A percentile compares a stretch with the other conserved stretches of the same genome.
phyloP scores from a whole-genome alignment of 1,140 invertebrate species.

The Halesus radiatus region DNA sequence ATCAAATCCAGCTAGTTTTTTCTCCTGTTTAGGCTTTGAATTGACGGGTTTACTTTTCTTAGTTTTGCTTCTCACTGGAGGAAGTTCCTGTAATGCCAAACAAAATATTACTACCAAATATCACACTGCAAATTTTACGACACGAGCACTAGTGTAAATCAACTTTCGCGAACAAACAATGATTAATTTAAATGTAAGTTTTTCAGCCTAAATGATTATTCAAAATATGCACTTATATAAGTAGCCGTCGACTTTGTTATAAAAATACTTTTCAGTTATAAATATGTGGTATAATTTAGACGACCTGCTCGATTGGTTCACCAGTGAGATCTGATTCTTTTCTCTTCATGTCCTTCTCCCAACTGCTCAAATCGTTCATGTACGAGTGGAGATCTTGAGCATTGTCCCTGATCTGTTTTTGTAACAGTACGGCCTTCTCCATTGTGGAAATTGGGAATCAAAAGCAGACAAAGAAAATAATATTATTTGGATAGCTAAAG shows the following conservation, averaged over 20 bases:
- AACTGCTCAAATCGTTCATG: slow-evolving; percentile 83
- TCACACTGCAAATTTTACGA: not conserved
- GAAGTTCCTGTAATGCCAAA: slow-evolving; percentile 64
- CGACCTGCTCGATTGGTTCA: slow-evolving; percentile 37
- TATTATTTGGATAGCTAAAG: slow-evolving; percentile 31
- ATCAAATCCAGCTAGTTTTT: slow-evolving; percentile 72
- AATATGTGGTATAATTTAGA: slow-evolving; percentile 12
- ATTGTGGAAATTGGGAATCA: slow-evolving; percentile 50
- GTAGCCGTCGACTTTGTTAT: not conserved
- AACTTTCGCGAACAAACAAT: not conserved
- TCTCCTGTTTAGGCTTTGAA: slow-evolving; percentile 62
- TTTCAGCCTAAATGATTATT: not conserved
- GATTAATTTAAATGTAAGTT: not conserved
- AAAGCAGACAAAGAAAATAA: slow-evolving; percentile 5
- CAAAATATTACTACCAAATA: not conserved
- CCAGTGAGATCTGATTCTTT: slow-evolving; percentile 75
- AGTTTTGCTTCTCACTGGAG: slow-evolving; percentile 71
- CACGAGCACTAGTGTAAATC: not conserved
- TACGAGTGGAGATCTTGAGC: slow-evolving; percentile 80
- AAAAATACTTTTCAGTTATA: not conserved
- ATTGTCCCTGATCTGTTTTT: slow-evolving; percentile 81
- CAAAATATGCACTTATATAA: slow-evolving; percentile 7
- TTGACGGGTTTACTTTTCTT: slow-evolving; percentile 67
- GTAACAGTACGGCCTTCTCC: slow-evolving; percentile 70
- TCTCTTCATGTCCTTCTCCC: slow-evolving; percentile 87